Percentiles rank a stretch among this genome's conserved stretches.
These are phyloP conservation scores for Drosophila barbarae DNA, from an alignment of 2,888 invertebrate genomes.

Conservation along the genomic window DNA sequence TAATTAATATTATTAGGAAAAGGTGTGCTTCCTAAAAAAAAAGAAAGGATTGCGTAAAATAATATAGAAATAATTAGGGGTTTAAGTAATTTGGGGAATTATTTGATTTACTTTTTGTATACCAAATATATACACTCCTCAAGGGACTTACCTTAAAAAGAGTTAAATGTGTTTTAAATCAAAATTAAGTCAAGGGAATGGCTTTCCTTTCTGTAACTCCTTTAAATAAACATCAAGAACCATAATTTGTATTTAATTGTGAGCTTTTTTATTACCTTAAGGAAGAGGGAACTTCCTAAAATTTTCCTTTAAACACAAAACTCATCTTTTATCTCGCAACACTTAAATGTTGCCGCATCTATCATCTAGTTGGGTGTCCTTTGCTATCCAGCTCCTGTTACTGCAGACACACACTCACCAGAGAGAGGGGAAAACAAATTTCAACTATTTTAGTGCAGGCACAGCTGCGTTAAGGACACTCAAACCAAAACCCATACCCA, in stretches of 20 bases:
- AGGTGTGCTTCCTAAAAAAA: background rate
- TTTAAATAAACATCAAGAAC: background rate
- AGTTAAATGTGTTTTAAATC: too few relatives aligned
- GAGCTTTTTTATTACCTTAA: background rate
- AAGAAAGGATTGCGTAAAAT: background rate
- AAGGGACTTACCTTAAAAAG: too few relatives aligned
- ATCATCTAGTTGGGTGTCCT: slow-evolving; percentile 26
- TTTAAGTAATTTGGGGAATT: too few relatives aligned
- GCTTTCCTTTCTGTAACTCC: too few relatives aligned
- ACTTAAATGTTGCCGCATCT: slow-evolving; percentile 25
- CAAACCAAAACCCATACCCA: slow-evolving; percentile 17
- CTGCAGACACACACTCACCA: background rate
- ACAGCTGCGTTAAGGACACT: slow-evolving; percentile 56
- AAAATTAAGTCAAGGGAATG: too few relatives aligned
- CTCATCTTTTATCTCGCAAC: slow-evolving; percentile 17
- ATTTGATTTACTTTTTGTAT: too few relatives aligned
- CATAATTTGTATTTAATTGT: background rate
- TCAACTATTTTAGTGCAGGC: slow-evolving; percentile 58
- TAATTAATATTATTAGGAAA: slow-evolving; percentile 20
- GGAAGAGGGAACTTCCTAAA: background rate
- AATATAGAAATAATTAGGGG: too few relatives aligned
- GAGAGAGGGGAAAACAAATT: slow-evolving; percentile 42
- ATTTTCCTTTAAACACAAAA: background rate
- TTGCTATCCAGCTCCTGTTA: slow-evolving; percentile 3
- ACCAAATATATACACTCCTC: too few relatives aligned